phyloP scores from a whole-genome alignment of 2,888 invertebrate species.

The Hemicrepidius hirtus region DNA sequence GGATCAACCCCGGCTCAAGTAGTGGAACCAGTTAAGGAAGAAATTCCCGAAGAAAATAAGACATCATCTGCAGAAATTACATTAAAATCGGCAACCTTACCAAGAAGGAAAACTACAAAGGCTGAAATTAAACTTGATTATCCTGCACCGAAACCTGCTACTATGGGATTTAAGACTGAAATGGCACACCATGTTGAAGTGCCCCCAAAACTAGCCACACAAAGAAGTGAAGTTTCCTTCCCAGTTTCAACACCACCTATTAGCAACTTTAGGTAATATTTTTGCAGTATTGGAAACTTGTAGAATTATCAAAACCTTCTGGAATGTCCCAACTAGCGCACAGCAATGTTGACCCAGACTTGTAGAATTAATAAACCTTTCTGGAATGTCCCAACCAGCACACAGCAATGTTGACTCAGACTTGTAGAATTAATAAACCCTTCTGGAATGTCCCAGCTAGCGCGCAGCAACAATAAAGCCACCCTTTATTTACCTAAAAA shows the following conservation, averaged over 20 bases:
- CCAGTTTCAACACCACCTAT: slow-evolving; percentile 71
- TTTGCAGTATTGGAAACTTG: no score
- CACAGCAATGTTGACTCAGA: no score
- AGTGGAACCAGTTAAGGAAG: slow-evolving; percentile 51
- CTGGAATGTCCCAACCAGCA: no score
- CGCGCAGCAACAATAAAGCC: no score
- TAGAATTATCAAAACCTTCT: no score
- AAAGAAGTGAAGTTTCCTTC: slow-evolving; percentile 76
- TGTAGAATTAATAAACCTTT: no score
- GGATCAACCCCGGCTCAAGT: slow-evolving; percentile 50
- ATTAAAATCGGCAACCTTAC: slow-evolving; percentile 80
- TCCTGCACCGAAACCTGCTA: slow-evolving; percentile 68
- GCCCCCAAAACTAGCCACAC: slow-evolving; percentile 71
- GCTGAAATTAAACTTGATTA: slow-evolving; percentile 79
- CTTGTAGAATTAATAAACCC: no score
- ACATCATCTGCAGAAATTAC: slow-evolving; percentile 80
- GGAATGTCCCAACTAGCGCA: no score
- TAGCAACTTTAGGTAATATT: slow-evolving; percentile 52
- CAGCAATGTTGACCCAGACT: no score
- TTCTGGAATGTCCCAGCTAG: no score
- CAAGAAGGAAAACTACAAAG: slow-evolving; percentile 79
- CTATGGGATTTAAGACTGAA: slow-evolving; percentile 77
- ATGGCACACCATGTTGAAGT: slow-evolving; percentile 76
- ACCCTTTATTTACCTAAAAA: no score
- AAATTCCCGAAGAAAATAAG: slow-evolving; percentile 70